Percentiles rank a stretch among this genome's conserved stretches.
Conservation (phyloP, 2,888 invertebrate species). For the Sinodicranocentrus sp. region DNA sequence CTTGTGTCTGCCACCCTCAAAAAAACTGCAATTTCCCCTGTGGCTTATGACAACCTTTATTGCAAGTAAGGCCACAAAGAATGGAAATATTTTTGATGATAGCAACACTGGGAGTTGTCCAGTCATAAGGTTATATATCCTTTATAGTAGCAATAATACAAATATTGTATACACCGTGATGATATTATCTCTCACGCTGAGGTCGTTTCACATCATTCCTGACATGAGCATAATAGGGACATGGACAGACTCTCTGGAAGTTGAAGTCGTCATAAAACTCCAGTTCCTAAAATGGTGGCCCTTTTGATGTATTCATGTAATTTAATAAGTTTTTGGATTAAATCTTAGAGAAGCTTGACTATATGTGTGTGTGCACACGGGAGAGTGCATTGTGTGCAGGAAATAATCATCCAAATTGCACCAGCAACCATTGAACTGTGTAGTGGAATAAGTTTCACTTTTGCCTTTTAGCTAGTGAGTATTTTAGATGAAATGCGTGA, state of each 20-base stretch:
- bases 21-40: background rate
- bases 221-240: constrained; percentile 58
- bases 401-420: too few relatives aligned
- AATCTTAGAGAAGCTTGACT: constrained; percentile 1
- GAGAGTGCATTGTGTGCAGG: too few relatives aligned
- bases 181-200: constrained; percentile 49
- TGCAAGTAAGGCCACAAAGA: too few relatives aligned
- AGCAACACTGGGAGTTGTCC: too few relatives aligned
- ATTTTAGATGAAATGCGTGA: background rate
- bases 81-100: too few relatives aligned
- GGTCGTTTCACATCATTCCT: constrained; percentile 56
- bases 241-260: constrained; percentile 10
- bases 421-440: too few relatives aligned
- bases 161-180: too few relatives aligned
- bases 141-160: too few relatives aligned
- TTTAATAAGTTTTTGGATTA: constrained; percentile 41
- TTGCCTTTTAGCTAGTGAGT: too few relatives aligned
- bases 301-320: constrained; percentile 33
- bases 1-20: background rate
- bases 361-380: too few relatives aligned
- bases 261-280: constrained; percentile 45
- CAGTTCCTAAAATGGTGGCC: constrained; percentile 52
- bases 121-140: too few relatives aligned
- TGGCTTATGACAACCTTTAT: constrained; percentile 2
- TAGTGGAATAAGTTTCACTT: too few relatives aligned